These are phyloP conservation scores for Lutra lutra DNA, from an alignment of 2,797 vertebrate genomes.

Conservation along the genomic window DNA sequence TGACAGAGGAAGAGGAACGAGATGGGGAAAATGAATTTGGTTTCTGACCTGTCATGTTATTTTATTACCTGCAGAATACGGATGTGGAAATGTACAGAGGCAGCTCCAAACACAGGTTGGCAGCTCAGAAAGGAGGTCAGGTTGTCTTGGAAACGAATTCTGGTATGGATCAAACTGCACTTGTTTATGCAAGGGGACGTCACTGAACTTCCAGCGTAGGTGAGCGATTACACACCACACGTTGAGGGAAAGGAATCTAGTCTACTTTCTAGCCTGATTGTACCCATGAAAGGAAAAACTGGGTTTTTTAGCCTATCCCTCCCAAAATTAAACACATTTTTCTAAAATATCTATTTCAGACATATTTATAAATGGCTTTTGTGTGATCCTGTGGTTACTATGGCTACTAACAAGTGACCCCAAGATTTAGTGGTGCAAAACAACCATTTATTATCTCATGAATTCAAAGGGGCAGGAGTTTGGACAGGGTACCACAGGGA, in stretches of 20 bases:
- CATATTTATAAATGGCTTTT: background rate
- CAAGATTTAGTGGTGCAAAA: background rate
- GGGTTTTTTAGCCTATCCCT: background rate
- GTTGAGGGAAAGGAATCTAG: background rate
- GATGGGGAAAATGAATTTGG: background rate
- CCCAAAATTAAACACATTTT: background rate
- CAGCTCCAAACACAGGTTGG: background rate
- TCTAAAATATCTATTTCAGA: slow-evolving; percentile 32
- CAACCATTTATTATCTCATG: background rate
- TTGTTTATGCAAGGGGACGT: background rate
- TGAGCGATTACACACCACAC: background rate
- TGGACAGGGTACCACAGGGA: background rate
- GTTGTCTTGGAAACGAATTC: background rate
- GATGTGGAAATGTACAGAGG: background rate
- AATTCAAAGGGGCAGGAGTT: background rate
- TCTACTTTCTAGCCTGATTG: background rate
- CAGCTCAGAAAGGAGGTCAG: background rate
- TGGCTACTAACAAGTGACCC: background rate
- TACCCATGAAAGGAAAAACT: background rate
- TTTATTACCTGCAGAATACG: background rate
- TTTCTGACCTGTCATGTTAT: background rate
- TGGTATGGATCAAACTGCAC: background rate
- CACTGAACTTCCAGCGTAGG: background rate
- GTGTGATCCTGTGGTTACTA: background rate
- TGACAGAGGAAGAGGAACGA: background rate